These are phyloP conservation scores for Todiramphus chloris DNA, from an alignment of 2,113 vertebrate genomes.

Conservation along the genomic window DNA sequence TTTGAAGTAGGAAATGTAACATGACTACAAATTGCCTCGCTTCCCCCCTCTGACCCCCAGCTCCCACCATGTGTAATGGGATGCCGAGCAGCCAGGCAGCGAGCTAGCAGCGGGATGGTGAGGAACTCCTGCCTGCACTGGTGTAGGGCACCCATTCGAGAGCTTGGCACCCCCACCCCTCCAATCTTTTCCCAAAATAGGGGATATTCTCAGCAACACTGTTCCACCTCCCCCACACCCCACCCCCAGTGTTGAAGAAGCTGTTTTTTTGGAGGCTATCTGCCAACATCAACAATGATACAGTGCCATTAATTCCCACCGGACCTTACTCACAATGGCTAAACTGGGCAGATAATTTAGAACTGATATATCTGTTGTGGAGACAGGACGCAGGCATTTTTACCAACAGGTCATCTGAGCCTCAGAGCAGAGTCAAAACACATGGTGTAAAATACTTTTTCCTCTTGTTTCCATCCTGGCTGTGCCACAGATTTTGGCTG, in stretches of 20 bases:
- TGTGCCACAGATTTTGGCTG: background rate
- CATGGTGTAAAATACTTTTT: background rate
- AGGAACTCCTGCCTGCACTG: background rate
- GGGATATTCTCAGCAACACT: background rate
- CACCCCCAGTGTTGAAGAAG: background rate
- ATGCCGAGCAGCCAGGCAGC: fast-evolving
- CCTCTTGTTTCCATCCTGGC: background rate
- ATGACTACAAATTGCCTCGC: background rate
- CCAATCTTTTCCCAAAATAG: background rate
- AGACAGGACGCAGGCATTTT: constrained; percentile 29
- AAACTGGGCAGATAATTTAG: constrained; percentile 23
- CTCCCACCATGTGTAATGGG: background rate
- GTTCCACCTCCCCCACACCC: fast-evolving
- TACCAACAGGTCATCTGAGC: constrained; percentile 15
- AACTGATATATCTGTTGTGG: constrained; percentile 20
- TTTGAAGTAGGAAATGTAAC: constrained; percentile 56
- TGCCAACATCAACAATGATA: background rate
- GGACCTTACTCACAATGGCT: background rate
- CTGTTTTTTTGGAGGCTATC: background rate
- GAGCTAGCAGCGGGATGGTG: background rate
- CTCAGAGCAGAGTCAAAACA: constrained; percentile 1
- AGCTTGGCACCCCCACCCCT: background rate
- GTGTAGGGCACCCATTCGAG: fast-evolving
- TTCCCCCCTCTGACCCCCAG: background rate
- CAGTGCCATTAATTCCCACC: background rate